Conservation (phyloP, 2,797 vertebrate genomes). For the Pachyuromys duprasi region DNA sequence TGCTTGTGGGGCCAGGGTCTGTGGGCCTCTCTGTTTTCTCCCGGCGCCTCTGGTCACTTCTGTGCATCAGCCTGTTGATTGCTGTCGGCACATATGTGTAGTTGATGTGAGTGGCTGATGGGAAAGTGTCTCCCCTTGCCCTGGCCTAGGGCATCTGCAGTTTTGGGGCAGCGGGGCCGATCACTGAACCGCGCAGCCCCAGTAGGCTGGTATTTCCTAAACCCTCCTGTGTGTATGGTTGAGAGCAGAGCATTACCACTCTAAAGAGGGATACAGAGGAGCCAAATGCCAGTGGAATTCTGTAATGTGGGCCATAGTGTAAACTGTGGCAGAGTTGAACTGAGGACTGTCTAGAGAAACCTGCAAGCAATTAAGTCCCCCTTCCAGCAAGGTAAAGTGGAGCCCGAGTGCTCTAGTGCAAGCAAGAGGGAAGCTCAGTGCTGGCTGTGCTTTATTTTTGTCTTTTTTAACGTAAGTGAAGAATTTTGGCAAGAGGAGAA, state of each 20-base stretch:
- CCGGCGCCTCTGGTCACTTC: slow-evolving; percentile 20
- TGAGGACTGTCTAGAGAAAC: slow-evolving; percentile 83
- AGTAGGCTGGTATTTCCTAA: slow-evolving; percentile 79
- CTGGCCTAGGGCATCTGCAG: slow-evolving; percentile 19
- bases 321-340: slow-evolving; percentile 85
- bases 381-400: slow-evolving; percentile 82
- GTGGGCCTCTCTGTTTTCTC: neutral
- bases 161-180: slow-evolving; percentile 63
- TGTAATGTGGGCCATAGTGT: slow-evolving; percentile 85
- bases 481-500: slow-evolving; percentile 73
- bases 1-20: neutral
- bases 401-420: slow-evolving; percentile 74
- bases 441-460: slow-evolving; percentile 35
- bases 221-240: slow-evolving; percentile 66
- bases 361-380: slow-evolving; percentile 84
- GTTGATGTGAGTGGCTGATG: neutral
- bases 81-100: slow-evolving; percentile 50
- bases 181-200: slow-evolving; percentile 71
- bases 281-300: slow-evolving; percentile 84
- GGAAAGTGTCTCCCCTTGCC: slow-evolving; percentile 53
- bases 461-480: slow-evolving; percentile 80
- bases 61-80: slow-evolving; percentile 50
- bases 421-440: slow-evolving; percentile 72
- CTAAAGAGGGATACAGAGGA: slow-evolving; percentile 76
- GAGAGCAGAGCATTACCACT: slow-evolving; percentile 77